Base-by-base conservation (phyloP, 2,113 vertebrate genomes). In the Thunnus maccoyii region DNA sequence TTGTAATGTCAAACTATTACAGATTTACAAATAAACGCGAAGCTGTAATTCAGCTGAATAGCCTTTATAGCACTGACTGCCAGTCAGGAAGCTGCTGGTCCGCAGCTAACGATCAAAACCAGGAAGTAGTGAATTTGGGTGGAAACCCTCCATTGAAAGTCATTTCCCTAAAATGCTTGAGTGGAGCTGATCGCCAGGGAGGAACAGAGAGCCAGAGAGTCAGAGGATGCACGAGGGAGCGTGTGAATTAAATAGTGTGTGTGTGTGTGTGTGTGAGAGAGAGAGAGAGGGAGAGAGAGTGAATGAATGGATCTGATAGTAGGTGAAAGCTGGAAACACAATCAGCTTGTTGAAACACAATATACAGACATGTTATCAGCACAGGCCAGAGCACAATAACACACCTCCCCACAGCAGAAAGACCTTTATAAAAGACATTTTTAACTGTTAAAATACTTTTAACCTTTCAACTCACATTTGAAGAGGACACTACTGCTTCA, bases 131-230 rank as follows among this genome's bases (percentile, higher is more conserved):
- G 60, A 71, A 47, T 48, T 27, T 52, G 15, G 72, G 30, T 73
- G 81, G 61, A 87, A 88, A 71, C 36, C 2, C 22, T 76, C 81
- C 51, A 85, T 83, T 88, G 76, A 87, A 88, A 74, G 79, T 72
- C 16, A 30, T 65, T 88, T 88, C 85, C 85, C 86, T 89, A 70
- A 78, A 86, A 36, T 2, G 57, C 64, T 79, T 7, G 5, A 72
- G 18, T 4, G 30, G 17, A 70, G 47, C 41, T 54, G 61, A 74
- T 55, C 36, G 9, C 15, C 68, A 76, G 52, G 41, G 27, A 74
- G 30, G 52, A 66, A 25, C 18, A 16, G 57, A 67, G 67, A 44
- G 67, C 0, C 27, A 22, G 51, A 9, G 48, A 52, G 62, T 41
- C 16, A 20, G 10, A 51, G 41, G 56, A 51, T 20, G 60, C 56